Base-by-base conservation (phyloP, 2,888 invertebrate species). In the Eilema sororculum region DNA sequence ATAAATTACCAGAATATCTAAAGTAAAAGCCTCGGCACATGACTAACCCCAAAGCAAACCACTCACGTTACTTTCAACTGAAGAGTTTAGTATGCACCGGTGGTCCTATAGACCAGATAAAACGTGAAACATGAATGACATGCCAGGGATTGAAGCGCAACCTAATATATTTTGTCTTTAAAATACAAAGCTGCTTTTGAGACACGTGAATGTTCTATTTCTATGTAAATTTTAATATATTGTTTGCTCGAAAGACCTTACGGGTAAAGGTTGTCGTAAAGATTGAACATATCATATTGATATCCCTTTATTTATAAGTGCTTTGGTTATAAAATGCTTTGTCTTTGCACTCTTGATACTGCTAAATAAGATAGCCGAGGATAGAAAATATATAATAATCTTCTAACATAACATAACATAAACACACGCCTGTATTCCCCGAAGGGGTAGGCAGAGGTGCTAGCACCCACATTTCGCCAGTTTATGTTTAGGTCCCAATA, bases 41-140 rank as follows among this genome's bases (percentile, higher is more conserved):
- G 6, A 4, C 12, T 30, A 30, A 10, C 10, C 16, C 65, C 30
- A 56, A 30, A 65, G 56, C 65, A 13, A 30, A 13, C 56, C 20
- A 65, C 56, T 56, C 64, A 56, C 30, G 56, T 65, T 65, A 56
- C 30, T 8, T 30, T 22, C 30, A 20, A 56, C 52, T 56, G 56
- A 4, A 56, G 30, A 30, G 30, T 56, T 65, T 9, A 61, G 24
- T 20, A 37, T 62, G 24, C 24, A 37, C 24, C 3, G 24, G 10
- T 41, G 62, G 37, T 33, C 16, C n/a, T 24, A 13, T 10, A n/a
- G n/a, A 33, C 33, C 33, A 9, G 20, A 52, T 20, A 52, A n/a
- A n/a, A n/a, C 6, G 0, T 16, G 16, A 20, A 46, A 46, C 6
- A 46, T 6, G 20, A 46, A 46, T 28, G 33, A 37, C 0, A 12